Evolutionary conservation across 2,888 invertebrate species (phyloP).

Genomic region (Thymelicus sylvestris): DNA sequence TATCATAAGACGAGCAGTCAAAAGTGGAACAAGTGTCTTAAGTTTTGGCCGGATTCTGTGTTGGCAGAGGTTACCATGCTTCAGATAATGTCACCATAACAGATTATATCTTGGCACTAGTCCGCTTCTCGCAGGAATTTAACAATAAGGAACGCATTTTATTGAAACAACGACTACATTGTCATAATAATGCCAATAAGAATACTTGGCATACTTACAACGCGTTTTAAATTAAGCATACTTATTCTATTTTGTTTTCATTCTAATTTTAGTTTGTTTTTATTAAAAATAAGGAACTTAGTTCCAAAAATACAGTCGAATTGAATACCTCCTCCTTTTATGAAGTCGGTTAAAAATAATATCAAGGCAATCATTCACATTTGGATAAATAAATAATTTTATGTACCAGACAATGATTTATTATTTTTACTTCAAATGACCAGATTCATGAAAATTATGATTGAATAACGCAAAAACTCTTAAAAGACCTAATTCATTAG

Average conservation of each 20-base stretch:
- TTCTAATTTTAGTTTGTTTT: too few relatives aligned
- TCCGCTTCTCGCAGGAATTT: conserved; percentile 59
- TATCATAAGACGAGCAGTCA: conserved; percentile 51
- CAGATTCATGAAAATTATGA: conserved; percentile 13
- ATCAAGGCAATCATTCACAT: too few relatives aligned
- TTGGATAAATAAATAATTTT: too few relatives aligned
- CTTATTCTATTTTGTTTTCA: neutral
- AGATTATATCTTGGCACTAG: conserved; percentile 81
- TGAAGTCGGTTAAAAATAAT: too few relatives aligned
- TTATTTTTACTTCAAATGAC: too few relatives aligned
- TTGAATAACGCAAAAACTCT: conserved; percentile 15
- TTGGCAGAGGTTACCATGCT: conserved; percentile 67
- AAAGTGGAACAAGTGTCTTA: conserved; percentile 62
- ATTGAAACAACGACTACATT: conserved; percentile 55
- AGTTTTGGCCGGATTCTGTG: conserved; percentile 68
- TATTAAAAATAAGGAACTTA: too few relatives aligned
- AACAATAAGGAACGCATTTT: conserved; percentile 65
- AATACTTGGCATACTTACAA: conserved; percentile 11
- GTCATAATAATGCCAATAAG: conserved; percentile 43
- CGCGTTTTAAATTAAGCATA: neutral
- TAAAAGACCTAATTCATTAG: conserved; percentile 22
- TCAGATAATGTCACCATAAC: conserved; percentile 81
- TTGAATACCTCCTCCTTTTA: too few relatives aligned
- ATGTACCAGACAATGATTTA: too few relatives aligned
- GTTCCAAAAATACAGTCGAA: too few relatives aligned